A percentile compares a stretch with the other conserved stretches of the same genome.
Conservation (phyloP, 2,797 vertebrate genomes). For the Myotis vivesi region DNA sequence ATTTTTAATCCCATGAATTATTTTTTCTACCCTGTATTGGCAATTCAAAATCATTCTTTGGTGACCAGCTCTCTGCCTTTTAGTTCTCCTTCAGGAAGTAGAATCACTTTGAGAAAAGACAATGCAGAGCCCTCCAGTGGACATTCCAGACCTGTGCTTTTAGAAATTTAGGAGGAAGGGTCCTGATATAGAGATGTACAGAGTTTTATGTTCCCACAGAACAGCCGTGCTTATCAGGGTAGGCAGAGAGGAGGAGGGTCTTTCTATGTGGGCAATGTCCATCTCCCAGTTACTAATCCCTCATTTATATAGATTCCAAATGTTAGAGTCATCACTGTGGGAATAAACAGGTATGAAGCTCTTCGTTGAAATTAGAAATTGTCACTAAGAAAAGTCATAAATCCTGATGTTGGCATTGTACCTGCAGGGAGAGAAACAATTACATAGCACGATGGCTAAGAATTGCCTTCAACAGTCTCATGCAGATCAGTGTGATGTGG, state of each 20-base stretch:
- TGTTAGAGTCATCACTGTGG: not conserved
- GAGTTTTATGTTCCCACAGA: not conserved
- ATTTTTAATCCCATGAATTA: slow-evolving; percentile 67
- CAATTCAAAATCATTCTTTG: slow-evolving; percentile 58
- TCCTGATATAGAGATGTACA: not conserved
- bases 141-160: not conserved
- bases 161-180: not conserved
- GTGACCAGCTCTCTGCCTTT: slow-evolving; percentile 25
- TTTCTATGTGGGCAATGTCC: not conserved
- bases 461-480: not conserved
- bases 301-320: not conserved
- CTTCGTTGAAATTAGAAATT: not conserved
- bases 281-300: not conserved
- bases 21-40: slow-evolving; percentile 54
- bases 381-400: not conserved
- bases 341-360: not conserved
- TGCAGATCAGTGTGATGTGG: not conserved
- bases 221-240: not conserved
- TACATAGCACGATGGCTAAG: not conserved
- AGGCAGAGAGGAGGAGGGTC: not conserved
- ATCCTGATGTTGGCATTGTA: not conserved
- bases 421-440: not conserved
- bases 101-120: slow-evolving; percentile 30
- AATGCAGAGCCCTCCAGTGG: not conserved
- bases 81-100: slow-evolving; percentile 55